Base-by-base conservation (phyloP, 2,113 vertebrate species). In the Coryphaenoides rupestris region DNA sequence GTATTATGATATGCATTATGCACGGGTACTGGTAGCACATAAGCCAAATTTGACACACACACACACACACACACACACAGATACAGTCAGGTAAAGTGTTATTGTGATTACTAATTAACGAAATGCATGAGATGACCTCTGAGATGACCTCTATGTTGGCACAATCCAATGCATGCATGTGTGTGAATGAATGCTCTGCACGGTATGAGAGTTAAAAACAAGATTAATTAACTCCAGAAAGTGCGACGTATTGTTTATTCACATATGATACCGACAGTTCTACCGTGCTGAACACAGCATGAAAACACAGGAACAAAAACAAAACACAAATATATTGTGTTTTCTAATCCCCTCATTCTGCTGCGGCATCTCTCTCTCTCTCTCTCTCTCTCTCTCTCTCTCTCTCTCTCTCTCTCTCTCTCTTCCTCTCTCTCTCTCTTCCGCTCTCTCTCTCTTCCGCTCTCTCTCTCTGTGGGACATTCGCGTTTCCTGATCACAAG, bases 71-170 rank as follows among this genome's bases (percentile, higher is more conserved):
- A 69, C 55, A 26, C 52, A 60, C 61, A 58, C 65, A 62, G 49
- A 68, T 57, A 70, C 63, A 19, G 62, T 63, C 64, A 50, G 47
- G 72, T 65, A 81, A 74, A 76, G 79, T 65, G 68, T 33, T 21
- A 79, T 69, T 82, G 78, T 79, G 61, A n/a, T n/a, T n/a, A n/a
- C n/a, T n/a, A n/a, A n/a, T 60, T 13, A 23, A 76, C 58, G 68
- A 72, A n/a, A 81, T 83, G 70, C 63, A 57, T 63, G 46, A 50
- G 19, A 69, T 53, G 62, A 70, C 68, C 47, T 65, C 49, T 5
- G 46, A 50, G 19, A 69, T 53, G 62, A 70, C 68, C 47, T 65
- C 49, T 5, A n/a, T n/a, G n/a, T n/a, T n/a, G n/a, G n/a, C n/a
- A n/a, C n/a, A n/a, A n/a, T n/a, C n/a, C n/a, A n/a, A n/a, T 13